Evolutionary conservation across 2,888 invertebrate genomes (phyloP).

Genomic region (Pyrrhia umbra): DNA sequence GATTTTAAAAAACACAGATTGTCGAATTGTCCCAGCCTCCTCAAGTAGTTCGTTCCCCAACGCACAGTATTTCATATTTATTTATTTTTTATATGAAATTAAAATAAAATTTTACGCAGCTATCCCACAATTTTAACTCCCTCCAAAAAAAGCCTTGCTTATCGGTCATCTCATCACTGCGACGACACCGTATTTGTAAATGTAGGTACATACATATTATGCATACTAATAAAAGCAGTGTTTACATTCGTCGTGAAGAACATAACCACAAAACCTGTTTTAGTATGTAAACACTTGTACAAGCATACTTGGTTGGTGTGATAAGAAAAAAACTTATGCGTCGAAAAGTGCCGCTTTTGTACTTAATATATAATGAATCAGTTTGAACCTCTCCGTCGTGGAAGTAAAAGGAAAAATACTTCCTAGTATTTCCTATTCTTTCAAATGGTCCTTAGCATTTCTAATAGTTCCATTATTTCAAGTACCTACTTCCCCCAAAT

Average conservation of each 20-base stretch:
- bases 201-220: not conserved
- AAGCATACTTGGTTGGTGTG: constrained; percentile 5
- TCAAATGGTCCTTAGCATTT: too few species aligned
- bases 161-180: not conserved
- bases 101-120: not conserved
- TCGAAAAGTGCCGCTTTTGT: not conserved
- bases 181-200: not conserved
- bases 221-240: not conserved
- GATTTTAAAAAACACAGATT: too few species aligned
- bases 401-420: too few species aligned
- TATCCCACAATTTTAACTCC: not conserved
- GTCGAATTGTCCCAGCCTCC: too few species aligned
- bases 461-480: too few species aligned
- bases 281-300: constrained; percentile 36
- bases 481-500: not conserved
- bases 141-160: not conserved
- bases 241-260: constrained; percentile 18
- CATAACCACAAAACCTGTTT: constrained; percentile 37
- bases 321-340: constrained; percentile 1
- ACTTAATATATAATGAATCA: too few species aligned
- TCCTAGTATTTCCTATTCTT: too few species aligned
- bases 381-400: too few species aligned
- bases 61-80: too few species aligned
- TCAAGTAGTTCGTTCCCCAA: too few species aligned
- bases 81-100: not conserved